Evolutionary conservation across 2,113 vertebrate species (phyloP), one percentile per base, ranked within the genome.

Genomic region (Taxidea taxus): DNA sequence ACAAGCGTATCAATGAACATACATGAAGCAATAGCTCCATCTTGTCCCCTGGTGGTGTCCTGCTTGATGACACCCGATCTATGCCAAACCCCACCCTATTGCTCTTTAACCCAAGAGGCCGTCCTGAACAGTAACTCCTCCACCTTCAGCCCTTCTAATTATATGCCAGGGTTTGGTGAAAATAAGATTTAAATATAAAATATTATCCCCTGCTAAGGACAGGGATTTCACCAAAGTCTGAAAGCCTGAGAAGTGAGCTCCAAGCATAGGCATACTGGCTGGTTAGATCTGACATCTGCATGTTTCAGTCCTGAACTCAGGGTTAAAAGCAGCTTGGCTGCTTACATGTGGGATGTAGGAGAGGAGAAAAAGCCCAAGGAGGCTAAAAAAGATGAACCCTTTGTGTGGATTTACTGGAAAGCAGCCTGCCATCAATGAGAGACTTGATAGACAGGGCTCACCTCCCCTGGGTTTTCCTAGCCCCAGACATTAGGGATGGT

Each of bases 21-120:
- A 87, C 42, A 51, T 85, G 90, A 92, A 94, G 64, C 54, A 87
- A 90, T 70, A 91, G 68, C 66, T 95, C 54, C 81, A 94, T 92
- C 49, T 78, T 95, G 58, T 94, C 62, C 60, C 75, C 87, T 90
- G 56, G 29, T 92, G 44, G 78, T 92, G 29, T 87, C 68, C 20
- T 60, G 29, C 37, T 95, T 68, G 82, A 82, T 1, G 16, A 74
- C 47, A 91, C 23, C 34, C 0, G 11, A 44, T 78, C 68, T 95
- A 56, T 95, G 31, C 54, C 94, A 92, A 95, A 58, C 72, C 13
- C 49, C 34, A 91, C 39, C 3, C 31, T 25, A 56, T 27, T 39
- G 15, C 11, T 82, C 21, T 90, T 62, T 92, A 96, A 92, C 27
- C 49, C 44, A 78, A 90, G 56, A 87, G 21, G 7, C 20, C 74